Evolutionary conservation across 2,797 vertebrate species (phyloP).

Genomic region (Stomatorhinus walkeri): DNA sequence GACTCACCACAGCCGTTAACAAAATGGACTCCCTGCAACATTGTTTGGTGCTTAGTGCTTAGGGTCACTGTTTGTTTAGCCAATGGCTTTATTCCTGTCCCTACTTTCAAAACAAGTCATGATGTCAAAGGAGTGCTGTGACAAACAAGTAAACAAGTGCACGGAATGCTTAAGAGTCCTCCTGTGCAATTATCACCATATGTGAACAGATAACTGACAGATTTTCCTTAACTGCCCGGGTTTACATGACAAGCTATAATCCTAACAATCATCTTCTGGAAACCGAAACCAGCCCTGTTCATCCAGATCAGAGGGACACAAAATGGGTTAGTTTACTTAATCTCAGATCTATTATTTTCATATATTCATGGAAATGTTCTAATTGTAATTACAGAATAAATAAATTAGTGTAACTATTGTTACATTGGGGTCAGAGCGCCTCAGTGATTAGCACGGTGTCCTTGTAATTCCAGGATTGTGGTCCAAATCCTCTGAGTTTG

Average conservation of each 20-base stretch:
- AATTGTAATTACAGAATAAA: not conserved
- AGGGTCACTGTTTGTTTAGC: not conserved
- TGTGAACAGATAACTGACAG: not conserved
- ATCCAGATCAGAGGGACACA: not conserved
- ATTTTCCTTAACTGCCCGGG: not conserved
- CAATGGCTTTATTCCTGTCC: not conserved
- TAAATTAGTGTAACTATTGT: not conserved
- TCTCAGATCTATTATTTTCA: not conserved
- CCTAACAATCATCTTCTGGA: not conserved
- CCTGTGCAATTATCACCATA: not conserved
- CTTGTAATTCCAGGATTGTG: not conserved
- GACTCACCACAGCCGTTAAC: not conserved
- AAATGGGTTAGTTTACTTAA: not conserved
- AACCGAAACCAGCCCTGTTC: not conserved
- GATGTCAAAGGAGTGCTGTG: not conserved
- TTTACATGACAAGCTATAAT: not conserved
- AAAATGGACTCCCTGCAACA: not conserved
- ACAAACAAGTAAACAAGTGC: not conserved
- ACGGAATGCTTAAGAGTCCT: not conserved
- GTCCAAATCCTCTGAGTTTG: not conserved
- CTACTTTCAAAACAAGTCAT: not conserved
- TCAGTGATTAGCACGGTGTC: not conserved
- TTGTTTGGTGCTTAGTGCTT: not conserved
- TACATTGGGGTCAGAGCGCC: not conserved
- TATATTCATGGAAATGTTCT: not conserved